A percentile compares a stretch with the other conserved stretches of the same genome.
phyloP scores from a whole-genome alignment of 2,113 vertebrate genomes.

The Steatornis caripensis region DNA sequence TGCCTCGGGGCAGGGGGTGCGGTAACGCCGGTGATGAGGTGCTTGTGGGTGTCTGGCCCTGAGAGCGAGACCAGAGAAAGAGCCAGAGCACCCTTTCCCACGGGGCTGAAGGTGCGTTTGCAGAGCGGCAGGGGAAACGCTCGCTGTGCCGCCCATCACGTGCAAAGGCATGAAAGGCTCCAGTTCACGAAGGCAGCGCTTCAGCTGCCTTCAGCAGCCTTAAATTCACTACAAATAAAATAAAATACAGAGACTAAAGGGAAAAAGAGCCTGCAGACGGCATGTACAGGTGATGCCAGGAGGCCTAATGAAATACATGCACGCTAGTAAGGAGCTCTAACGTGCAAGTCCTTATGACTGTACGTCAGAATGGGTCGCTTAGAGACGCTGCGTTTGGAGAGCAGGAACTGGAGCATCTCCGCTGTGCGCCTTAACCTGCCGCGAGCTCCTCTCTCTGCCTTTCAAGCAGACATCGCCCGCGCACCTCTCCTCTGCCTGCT shows the following conservation, averaged over 20 bases:
- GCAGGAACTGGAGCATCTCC: not conserved
- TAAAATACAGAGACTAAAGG: not conserved
- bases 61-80: rapidly evolving
- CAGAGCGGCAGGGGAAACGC: not conserved
- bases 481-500: not conserved
- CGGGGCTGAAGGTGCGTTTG: not conserved
- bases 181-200: not conserved
- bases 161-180: not conserved
- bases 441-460: not conserved
- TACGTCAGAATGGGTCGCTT: not conserved
- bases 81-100: not conserved
- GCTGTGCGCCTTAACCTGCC: not conserved
- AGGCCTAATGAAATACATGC: not conserved
- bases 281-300: not conserved
- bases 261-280: not conserved
- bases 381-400: slow-evolving; percentile 2
- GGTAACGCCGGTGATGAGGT: rapidly evolving
- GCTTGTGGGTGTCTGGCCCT: not conserved
- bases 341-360: not conserved
- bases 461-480: rapidly evolving
- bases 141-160: not conserved
- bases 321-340: not conserved
- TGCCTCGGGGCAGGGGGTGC: not conserved
- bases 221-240: not conserved
- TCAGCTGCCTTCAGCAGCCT: not conserved